Evolutionary conservation across 2,113 vertebrate genomes (phyloP).

Genomic region (Chamaetylas fuelleborni): DNA sequence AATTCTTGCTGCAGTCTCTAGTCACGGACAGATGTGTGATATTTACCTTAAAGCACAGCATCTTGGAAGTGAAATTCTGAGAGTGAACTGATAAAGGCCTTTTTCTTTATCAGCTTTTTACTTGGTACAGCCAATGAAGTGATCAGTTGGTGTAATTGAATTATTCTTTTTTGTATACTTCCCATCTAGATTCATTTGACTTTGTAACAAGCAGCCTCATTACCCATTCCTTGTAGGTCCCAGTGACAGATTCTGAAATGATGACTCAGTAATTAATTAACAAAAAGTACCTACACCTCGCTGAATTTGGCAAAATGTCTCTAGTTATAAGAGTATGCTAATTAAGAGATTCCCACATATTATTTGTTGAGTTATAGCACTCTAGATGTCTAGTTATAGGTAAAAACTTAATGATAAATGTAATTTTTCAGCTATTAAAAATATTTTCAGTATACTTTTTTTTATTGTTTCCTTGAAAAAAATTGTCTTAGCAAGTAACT

Average conservation of each 20-base stretch:
- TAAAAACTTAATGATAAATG: background rate
- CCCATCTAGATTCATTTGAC: background rate
- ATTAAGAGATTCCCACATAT: background rate
- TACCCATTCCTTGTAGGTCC: background rate
- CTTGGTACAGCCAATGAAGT: background rate
- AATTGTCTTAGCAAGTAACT: background rate
- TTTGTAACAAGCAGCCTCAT: background rate
- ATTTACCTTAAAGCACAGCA: background rate
- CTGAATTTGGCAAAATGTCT: constrained; percentile 17
- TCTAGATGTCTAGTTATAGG: background rate
- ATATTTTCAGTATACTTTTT: background rate
- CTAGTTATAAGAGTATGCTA: background rate
- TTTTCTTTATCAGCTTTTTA: background rate
- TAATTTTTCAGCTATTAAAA: background rate
- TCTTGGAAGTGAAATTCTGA: background rate
- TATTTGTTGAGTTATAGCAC: background rate
- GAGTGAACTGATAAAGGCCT: background rate
- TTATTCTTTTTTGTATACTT: background rate
- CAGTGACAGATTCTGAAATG: constrained; percentile 9
- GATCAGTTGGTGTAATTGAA: background rate
- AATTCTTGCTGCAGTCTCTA: background rate
- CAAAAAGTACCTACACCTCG: background rate
- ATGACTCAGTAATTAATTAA: constrained; percentile 27
- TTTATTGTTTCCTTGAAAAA: background rate
- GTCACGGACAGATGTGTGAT: background rate